A percentile compares a stretch with the other conserved stretches of the same genome.
phyloP scores from a whole-genome alignment of 2,113 vertebrate genomes.

The Alectura lathami region DNA sequence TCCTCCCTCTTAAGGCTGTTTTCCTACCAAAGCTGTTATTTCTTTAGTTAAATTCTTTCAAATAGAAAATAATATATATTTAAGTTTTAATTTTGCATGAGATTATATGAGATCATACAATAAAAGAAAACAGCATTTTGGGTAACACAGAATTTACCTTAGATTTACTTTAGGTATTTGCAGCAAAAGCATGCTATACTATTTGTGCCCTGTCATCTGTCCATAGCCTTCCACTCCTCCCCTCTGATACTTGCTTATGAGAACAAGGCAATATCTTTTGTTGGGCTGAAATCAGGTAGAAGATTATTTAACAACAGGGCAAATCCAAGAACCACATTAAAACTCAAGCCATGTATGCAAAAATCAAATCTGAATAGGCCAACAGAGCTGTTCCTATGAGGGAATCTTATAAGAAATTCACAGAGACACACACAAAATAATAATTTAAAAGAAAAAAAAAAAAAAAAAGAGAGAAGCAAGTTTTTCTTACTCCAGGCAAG shows the following conservation, averaged over 20 bases:
- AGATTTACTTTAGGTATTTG: not conserved
- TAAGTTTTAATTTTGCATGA: not conserved
- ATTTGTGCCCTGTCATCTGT: not conserved
- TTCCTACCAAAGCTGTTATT: slow-evolving; percentile 1
- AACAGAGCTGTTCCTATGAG: not conserved
- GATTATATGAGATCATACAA: not conserved
- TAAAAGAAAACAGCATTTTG: not conserved
- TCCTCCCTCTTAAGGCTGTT: not conserved
- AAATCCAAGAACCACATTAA: not conserved
- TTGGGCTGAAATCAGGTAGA: not conserved
- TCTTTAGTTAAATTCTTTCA: slow-evolving; percentile 13
- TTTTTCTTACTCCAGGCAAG: not conserved
- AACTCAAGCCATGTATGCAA: not conserved
- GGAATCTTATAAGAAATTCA: not conserved
- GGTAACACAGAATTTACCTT: not conserved
- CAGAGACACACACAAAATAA: not conserved
- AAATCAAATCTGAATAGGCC: slow-evolving; percentile 3
- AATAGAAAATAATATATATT: slow-evolving; percentile 27
- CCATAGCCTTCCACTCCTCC: not conserved
- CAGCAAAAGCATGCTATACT: not conserved
- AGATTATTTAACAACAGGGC: not conserved
- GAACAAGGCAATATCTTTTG: not conserved
- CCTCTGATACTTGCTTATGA: not conserved
- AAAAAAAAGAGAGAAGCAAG: not conserved
- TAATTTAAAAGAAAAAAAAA: not conserved